Base-by-base conservation (phyloP, 2,113 vertebrate genomes). In the Numenius arquata region DNA sequence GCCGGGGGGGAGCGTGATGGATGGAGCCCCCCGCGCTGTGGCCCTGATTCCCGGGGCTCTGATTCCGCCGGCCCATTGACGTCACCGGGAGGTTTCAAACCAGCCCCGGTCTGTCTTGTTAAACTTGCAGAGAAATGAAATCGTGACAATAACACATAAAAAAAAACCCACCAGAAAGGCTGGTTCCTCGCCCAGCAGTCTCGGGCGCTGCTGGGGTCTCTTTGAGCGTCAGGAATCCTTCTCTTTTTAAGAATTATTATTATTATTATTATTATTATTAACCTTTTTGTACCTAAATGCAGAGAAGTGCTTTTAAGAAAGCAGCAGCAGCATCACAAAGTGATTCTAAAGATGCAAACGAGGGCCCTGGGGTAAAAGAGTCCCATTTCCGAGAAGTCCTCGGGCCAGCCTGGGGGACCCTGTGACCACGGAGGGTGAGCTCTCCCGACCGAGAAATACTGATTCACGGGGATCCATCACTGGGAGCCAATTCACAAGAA, bases 71-170 rank as follows among this genome's bases (percentile, higher is more conserved):
- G 89, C 96, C 97, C 95, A 97, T 96, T 98, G 98, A 98, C 97
- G 98, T 98, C 98, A 98, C 72, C 30, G n/a, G 76, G 97, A 98
- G 98, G 91, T 93, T 94, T 97, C 94, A 90, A 47, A 96, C 86
- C 97, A 50, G 88, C 96, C 96, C 97, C 93, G 22, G 72, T 53
- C 32, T 56, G 90, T 71, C 97, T 94, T 81, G 87, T 80, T 80
- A 91, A 97, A 93, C 93, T 74, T 53, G 94, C 93, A 91, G 85
- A 34, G 70, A 96, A 41, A 95, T 84, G 96, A 91, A 63, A 94
- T 32, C 3, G 27, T 90, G 91, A n/a, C 84, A 67, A 83, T 29
- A 30, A 9, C 53, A 30, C 8, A 16, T 10, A 11, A 29, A 11
- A 18, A 55, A 55, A 30, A 55, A 16, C 50, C 50, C 52, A 65